Percentiles rank a stretch among this genome's conserved stretches.
These are phyloP conservation scores for Papilio helenus DNA, from an alignment of 1,140 invertebrate species.

Conservation along the genomic window DNA sequence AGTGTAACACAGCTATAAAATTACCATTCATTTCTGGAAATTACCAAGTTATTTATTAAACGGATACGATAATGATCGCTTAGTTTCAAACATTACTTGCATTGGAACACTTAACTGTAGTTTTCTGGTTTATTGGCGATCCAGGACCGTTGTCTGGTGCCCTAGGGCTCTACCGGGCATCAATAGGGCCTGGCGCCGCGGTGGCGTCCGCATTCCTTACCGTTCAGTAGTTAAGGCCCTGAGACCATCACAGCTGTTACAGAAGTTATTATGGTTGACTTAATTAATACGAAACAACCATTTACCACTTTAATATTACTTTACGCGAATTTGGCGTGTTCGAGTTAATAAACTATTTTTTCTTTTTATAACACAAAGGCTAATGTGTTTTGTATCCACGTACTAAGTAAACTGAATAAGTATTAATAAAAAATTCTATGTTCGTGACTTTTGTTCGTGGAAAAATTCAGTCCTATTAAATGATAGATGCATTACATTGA, in stretches of 20 bases:
- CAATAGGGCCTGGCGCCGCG: too few relatives aligned
- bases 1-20: not conserved
- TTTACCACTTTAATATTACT: conserved; percentile 20
- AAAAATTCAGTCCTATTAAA: not conserved
- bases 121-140: not conserved
- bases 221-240: too few relatives aligned
- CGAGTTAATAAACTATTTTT: not conserved
- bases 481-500: not conserved
- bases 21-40: not conserved
- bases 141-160: too few relatives aligned
- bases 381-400: not conserved
- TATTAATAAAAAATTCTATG: not conserved
- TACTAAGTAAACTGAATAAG: not conserved
- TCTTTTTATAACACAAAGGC: not conserved
- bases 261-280: not conserved
- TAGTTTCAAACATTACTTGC: not conserved
- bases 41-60: not conserved
- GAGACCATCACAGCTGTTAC: not conserved
- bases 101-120: not conserved
- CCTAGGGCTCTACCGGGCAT: too few relatives aligned
- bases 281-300: conserved; percentile 6
- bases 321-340: conserved; percentile 16
- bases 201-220: too few relatives aligned
- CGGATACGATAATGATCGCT: not conserved
- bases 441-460: not conserved